Base-by-base conservation (phyloP, 2,888 invertebrate genomes). In the Drosophila neutralis region DNA sequence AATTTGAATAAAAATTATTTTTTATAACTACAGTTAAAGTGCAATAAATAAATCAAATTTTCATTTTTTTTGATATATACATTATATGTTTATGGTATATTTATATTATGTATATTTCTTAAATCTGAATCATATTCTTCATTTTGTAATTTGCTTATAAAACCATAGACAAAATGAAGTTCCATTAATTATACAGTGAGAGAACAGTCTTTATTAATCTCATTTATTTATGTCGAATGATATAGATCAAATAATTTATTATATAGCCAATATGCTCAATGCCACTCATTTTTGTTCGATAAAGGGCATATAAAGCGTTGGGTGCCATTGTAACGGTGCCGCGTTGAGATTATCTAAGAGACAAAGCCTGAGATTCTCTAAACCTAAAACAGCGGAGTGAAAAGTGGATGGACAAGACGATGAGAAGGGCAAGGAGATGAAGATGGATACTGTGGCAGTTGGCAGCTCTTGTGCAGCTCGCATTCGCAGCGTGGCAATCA, bases 401-500 rank as follows among this genome's bases (percentile, higher is more conserved):
- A 73, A 65, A 63, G 60, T 53, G 45, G 15, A 24, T 45, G 45
- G 36, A 38, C 4, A n/a, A 56, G 67, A 51, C 49, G 60, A 10
- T 10, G 49, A 49, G 51, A 56, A 24, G 69, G n/a, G 51, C 45
- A 51, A 40, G 64, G 56, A 71, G 51, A 15, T 62, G 35, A 42
- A 27, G 54, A n/a, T 57, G 40, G 40, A 38, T 56, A 49, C 65
- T 54, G 1, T 42, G 57, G 64, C 61, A 78, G 79, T 67, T 74
- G 65, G 71, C 68, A 71, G 78, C 74, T 76, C 63, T 76, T 69
- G 80, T 69, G 71, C 74, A 77, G 75, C 67, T 75, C 73, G 67
- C 75, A 83, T 77, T 81, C 85, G 83, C 87, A 89, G 90, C 87
- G 80, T 87, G 89, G 91, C 92, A 91, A 91, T 91, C 92, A 91